Percentiles rank a stretch among this genome's conserved stretches.
Evolutionary conservation across 2,888 invertebrate species (phyloP).

Genomic region (Lasiommata megera): DNA sequence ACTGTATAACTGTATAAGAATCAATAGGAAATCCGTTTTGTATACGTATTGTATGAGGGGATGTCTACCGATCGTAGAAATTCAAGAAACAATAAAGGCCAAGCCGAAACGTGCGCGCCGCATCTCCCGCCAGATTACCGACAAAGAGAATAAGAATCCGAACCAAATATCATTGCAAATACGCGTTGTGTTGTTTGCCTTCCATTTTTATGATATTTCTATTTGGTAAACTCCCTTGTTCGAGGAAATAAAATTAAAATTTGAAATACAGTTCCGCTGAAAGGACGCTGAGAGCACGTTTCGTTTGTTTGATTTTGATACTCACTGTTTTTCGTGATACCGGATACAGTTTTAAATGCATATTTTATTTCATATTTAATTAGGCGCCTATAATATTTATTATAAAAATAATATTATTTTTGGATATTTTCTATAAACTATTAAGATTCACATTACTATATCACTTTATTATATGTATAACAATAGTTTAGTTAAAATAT

Average conservation of each 20-base stretch:
- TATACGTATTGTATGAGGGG: constrained; percentile 19
- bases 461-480: too few relatives aligned
- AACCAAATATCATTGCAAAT: constrained; percentile 69
- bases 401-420: too few relatives aligned
- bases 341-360: not conserved
- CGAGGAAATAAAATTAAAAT: constrained; percentile 57
- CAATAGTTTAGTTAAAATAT: too few relatives aligned
- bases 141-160: constrained; percentile 69
- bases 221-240: constrained; percentile 51
- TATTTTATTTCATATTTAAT: not conserved
- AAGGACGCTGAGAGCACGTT: constrained; percentile 50
- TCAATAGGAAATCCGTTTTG: not conserved
- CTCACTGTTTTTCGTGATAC: constrained; percentile 1
- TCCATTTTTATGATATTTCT: constrained; percentile 67
- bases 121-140: constrained; percentile 63
- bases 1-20: not conserved
- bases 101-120: constrained; percentile 64
- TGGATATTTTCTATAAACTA: too few relatives aligned
- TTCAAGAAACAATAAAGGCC: constrained; percentile 68
- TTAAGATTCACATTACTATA: too few relatives aligned
- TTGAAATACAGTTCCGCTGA: constrained; percentile 45
- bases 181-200: constrained; percentile 65
- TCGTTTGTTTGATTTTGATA: constrained; percentile 33
- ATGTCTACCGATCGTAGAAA: constrained; percentile 42
- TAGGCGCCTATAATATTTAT: not conserved